Percentiles rank a stretch among this genome's conserved stretches.
Conservation (phyloP, 2,797 vertebrate species). For the Phylloscopus collybita region DNA sequence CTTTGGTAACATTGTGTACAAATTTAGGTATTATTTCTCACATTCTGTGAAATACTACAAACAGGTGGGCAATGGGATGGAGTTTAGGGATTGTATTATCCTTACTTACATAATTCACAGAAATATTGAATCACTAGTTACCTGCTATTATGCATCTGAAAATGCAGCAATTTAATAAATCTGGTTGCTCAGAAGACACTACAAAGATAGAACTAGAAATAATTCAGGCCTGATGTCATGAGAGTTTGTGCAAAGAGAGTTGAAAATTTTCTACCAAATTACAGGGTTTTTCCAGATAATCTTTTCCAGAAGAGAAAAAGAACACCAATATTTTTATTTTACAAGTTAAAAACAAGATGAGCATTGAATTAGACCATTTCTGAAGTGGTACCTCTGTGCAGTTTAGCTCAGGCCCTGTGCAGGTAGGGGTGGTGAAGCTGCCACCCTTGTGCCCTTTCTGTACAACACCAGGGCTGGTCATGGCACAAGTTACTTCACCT, state of each 20-base stretch:
- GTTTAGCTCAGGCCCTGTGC: background rate
- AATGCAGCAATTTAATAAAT: background rate
- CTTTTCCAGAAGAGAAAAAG: background rate
- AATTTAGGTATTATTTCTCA: background rate
- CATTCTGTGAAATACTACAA: background rate
- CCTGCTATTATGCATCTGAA: background rate
- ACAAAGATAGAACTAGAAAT: background rate
- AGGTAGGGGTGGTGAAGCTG: background rate
- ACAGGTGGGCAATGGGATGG: background rate
- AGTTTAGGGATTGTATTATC: background rate
- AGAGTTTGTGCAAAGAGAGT: background rate
- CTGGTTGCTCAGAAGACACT: background rate
- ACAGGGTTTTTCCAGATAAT: background rate
- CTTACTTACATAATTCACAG: background rate
- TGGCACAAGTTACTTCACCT: background rate
- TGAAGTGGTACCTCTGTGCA: background rate
- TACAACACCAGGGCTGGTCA: background rate
- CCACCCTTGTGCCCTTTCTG: fast-evolving
- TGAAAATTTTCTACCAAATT: background rate
- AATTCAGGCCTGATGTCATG: background rate
- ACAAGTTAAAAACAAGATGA: background rate
- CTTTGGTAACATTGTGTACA: background rate
- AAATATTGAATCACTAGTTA: background rate
- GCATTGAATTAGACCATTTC: background rate
- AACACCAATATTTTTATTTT: background rate